Base-by-base conservation (phyloP, 2,888 invertebrate genomes). In the Blera fallax region DNA sequence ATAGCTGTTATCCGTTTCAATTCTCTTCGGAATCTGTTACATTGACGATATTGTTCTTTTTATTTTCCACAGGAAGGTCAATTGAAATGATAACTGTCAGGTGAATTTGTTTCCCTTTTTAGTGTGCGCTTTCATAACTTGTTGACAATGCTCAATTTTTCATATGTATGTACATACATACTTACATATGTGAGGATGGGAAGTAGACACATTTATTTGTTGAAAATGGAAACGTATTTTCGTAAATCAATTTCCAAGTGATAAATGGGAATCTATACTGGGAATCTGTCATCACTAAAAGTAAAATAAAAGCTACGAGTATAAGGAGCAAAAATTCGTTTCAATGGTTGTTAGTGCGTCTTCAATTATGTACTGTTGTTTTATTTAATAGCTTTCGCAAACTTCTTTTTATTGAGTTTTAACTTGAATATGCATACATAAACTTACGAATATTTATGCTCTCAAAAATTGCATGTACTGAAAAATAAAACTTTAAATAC, bases 61-160 rank as follows among this genome's bases (percentile, higher is more conserved):
- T 58, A 6, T 24, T 34, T 21, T 21, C n/a, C n/a, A 2, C 45
- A n/a, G 45, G 29, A 58, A 58, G 70, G 70, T 45, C 48, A 43
- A 43, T 56, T 56, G 56, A 32, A 45, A 24, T 45, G 70, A 69
- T 54, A 69, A 54, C 40, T 56, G 69, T 18, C 70, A 72, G 72
- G 37, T 72, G 72, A 48, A 58, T 58, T 3, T 40, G 16, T 56
- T 56, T 62, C 11, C n/a, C 18, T 48, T 27, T 32, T 64, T 32
- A 52, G 2, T 29, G 7, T 29, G 14, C 52, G 0, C n/a, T 7
- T 32, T 56, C 43, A 34, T 48, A 70, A 69, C 72, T 72, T 72
- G 60, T 72, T 60, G 72, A 58, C 70, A 34, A 8, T 16, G 21
- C 21, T n/a, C n/a, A 7, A 16, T 18, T 43, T 43, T 3, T 43